Evolutionary conservation across 2,797 vertebrate genomes (phyloP).

Genomic region (Poecilia velifera): DNA sequence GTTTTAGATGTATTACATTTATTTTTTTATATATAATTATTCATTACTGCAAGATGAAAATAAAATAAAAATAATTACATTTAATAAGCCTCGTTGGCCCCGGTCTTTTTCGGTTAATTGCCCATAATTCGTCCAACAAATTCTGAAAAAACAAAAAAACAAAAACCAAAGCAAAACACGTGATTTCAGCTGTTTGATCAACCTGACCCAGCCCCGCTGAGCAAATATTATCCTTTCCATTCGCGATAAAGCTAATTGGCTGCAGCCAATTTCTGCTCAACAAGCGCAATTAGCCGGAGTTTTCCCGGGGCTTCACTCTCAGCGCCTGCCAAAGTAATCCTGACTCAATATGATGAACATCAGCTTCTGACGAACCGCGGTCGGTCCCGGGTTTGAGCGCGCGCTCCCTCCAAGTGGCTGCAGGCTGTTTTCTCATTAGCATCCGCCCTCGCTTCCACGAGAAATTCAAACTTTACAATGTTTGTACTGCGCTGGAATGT

Average conservation of each 20-base stretch:
- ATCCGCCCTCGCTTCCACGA: conserved; percentile 1
- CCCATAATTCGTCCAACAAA: conserved; percentile 9
- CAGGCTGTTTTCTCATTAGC: conserved; percentile 40
- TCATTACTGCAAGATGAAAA: conserved; percentile 1
- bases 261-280: conserved; percentile 54
- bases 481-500: neutral
- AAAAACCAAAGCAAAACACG: conserved; percentile 2
- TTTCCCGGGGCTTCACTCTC: conserved; percentile 29
- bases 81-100: neutral
- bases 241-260: conserved; percentile 55
- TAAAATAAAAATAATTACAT: neutral
- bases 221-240: conserved; percentile 66
- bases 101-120: neutral
- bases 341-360: conserved; percentile 62
- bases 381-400: conserved; percentile 18
- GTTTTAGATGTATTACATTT: neutral
- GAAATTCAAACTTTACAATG: conserved; percentile 5
- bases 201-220: conserved; percentile 20
- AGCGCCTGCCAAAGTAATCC: conserved; percentile 64
- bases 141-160: neutral
- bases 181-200: conserved; percentile 32
- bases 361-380: conserved; percentile 54
- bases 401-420: conserved; percentile 16
- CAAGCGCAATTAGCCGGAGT: conserved; percentile 63
- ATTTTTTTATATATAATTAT: neutral